phyloP scores from a whole-genome alignment of 2,888 invertebrate genomes.

The Protonemura montana region DNA sequence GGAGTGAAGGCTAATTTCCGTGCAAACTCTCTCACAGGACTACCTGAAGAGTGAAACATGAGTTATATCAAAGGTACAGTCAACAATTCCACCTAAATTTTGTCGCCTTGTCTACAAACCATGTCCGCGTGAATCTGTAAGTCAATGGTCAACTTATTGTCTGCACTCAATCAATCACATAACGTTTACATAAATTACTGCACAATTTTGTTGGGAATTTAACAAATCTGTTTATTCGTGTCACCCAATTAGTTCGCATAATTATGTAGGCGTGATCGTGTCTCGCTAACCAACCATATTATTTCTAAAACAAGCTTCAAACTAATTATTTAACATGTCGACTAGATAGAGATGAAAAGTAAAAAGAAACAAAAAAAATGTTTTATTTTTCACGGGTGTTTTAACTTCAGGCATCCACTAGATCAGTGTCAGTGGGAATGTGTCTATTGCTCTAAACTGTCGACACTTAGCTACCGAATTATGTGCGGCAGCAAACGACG shows the following conservation, averaged over 20 bases:
- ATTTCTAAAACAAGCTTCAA: not conserved
- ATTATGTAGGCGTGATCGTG: not conserved
- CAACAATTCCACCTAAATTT: too few species aligned
- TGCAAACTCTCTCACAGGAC: too few species aligned
- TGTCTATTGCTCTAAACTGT: slow-evolving; percentile 37
- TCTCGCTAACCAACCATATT: not conserved
- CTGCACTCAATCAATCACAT: too few species aligned
- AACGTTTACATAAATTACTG: too few species aligned
- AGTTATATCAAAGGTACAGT: too few species aligned
- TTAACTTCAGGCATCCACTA: slow-evolving; percentile 19
- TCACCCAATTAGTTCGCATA: not conserved
- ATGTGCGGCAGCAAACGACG: slow-evolving; percentile 21
- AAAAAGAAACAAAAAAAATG: not conserved
- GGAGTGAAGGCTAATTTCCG: too few species aligned
- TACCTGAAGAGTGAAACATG: too few species aligned
- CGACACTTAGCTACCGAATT: slow-evolving; percentile 38
- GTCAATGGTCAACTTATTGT: too few species aligned
- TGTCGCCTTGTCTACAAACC: too few species aligned
- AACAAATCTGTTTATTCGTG: too few species aligned
- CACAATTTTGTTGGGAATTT: too few species aligned
- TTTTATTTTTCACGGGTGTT: slow-evolving; percentile 32
- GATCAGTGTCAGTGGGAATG: slow-evolving; percentile 26
- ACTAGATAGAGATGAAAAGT: not conserved
- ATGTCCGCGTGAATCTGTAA: too few species aligned
- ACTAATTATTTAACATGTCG: slow-evolving; percentile 31